Evolutionary conservation across 1,140 invertebrate genomes (phyloP).

Genomic region (Telenomus remus): DNA sequence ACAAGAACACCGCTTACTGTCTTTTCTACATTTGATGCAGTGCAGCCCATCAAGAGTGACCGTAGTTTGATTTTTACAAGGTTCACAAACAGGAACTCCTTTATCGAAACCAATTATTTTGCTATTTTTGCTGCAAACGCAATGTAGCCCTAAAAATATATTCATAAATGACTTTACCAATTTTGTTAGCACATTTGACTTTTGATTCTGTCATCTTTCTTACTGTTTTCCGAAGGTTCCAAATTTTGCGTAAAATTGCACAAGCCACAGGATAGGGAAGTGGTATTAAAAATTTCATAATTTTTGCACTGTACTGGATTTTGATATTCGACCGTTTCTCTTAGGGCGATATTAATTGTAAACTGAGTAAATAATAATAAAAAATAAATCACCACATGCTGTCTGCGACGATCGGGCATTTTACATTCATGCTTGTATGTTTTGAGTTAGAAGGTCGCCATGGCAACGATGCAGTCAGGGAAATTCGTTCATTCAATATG

Average conservation of each 20-base stretch:
- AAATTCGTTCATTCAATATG: no score
- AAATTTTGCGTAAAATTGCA: constrained; percentile 65
- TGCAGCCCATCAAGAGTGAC: constrained; percentile 64
- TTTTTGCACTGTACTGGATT: constrained; percentile 59
- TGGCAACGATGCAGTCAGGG: neutral
- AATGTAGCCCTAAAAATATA: constrained; percentile 60
- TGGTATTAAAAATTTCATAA: constrained; percentile 65
- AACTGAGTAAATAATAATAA: constrained; percentile 7
- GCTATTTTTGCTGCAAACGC: constrained; percentile 65
- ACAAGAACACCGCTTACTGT: constrained; percentile 64
- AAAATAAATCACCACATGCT: neutral
- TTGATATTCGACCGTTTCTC: constrained; percentile 56
- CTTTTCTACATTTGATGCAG: constrained; percentile 67
- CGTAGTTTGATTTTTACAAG: constrained; percentile 61
- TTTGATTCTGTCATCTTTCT: constrained; percentile 25
- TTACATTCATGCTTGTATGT: neutral
- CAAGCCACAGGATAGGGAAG: constrained; percentile 59
- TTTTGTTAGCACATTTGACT: constrained; percentile 4
- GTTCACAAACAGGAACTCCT: constrained; percentile 61
- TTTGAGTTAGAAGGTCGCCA: constrained; percentile 12
- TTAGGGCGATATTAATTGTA: constrained; percentile 26
- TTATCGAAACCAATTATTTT: constrained; percentile 58
- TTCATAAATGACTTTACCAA: neutral
- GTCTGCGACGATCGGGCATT: no score
- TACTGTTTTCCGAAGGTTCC: constrained; percentile 63